Base-by-base conservation (phyloP, 2,888 invertebrate species). In the Drymonia ruficornis region DNA sequence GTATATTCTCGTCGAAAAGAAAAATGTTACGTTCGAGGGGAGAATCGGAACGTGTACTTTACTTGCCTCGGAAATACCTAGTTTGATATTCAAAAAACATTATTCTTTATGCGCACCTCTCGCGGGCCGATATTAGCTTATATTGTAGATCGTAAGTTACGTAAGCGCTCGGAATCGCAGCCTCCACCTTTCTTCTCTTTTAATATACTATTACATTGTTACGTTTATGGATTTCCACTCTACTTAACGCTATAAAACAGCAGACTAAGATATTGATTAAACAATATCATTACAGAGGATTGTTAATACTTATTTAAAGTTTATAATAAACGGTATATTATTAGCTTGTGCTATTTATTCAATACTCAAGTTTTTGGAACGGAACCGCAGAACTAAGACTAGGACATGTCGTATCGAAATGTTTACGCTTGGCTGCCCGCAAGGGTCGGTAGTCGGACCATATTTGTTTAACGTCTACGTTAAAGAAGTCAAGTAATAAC, bases 31-130 rank as follows among this genome's bases (percentile, higher is more conserved):
- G 62, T 73, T 70, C 76, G 74, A 67, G 70, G 55, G 67, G 16
- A 66, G 78, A 72, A 71, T 75, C 58, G 53, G 61, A 75, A 69
- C 64, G 60, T 63, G 53, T 67, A 68, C 57, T 72, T 68, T 63
- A 62, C 59, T 50, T 53, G 60, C 59, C 53, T 57, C 53, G 63
- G 61, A 60, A 61, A 61, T 66, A 68, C 57, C 61, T 69, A 67
- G 65, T 73, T 72, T 63, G 61, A 70, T 76, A 77, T 79, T 76
- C 75, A 75, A 68, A 72, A 74, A 63, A 64, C 64, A 70, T 77
- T 73, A 74, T 69, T 76, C 70, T 71, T 65, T 68, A 70, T 67
- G 63, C 58, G 59, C 66, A 67, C 68, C 67, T 67, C 67, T 65
- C 45, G 52, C 55, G 53, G 59, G 53, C 53, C 54, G 58, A 63